Percentiles rank a stretch among this genome's conserved stretches.
phyloP scores from a whole-genome alignment of 1,140 invertebrate genomes.

The Panagrolaimus sp. region DNA sequence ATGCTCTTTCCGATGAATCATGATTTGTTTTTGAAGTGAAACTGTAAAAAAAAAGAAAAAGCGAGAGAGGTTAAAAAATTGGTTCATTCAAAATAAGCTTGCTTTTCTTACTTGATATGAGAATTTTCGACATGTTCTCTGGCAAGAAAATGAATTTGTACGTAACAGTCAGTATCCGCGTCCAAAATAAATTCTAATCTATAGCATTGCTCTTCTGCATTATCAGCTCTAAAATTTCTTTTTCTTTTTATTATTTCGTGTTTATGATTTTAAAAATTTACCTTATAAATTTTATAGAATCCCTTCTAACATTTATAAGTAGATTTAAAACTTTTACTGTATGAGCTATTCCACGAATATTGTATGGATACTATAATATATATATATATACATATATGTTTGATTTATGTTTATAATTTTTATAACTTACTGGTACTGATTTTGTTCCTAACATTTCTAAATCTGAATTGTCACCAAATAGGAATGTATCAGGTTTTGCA shows the following conservation, averaged over 20 bases:
- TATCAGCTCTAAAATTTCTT: not conserved
- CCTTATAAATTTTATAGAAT: constrained; percentile 46
- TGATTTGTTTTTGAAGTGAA: constrained; percentile 30
- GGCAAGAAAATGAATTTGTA: constrained; percentile 51
- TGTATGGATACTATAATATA: constrained; percentile 45
- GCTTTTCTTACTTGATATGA: constrained; percentile 32
- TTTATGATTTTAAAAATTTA: constrained; percentile 6
- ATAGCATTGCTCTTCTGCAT: constrained; percentile 21
- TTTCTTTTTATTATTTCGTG: not conserved
- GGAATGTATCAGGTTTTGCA: constrained; percentile 42
- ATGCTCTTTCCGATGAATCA: constrained; percentile 26
- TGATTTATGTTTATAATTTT: too few relatives aligned
- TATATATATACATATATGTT: not conserved
- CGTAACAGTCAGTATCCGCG: constrained; percentile 41
- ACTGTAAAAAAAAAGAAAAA: constrained; percentile 18
- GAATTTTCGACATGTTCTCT: constrained; percentile 38
- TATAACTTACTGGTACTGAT: constrained; percentile 34
- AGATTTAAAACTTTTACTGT: constrained; percentile 42
- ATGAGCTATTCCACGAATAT: constrained; percentile 32
- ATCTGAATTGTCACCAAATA: constrained; percentile 44
- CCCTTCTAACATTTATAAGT: constrained; percentile 43
- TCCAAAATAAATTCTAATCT: constrained; percentile 47
- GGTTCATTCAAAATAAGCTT: not conserved
- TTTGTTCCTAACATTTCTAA: constrained; percentile 40
- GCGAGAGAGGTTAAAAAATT: constrained; percentile 1